Base-by-base conservation (phyloP, 1,140 invertebrate genomes). In the Tetramorium parvispinum region DNA sequence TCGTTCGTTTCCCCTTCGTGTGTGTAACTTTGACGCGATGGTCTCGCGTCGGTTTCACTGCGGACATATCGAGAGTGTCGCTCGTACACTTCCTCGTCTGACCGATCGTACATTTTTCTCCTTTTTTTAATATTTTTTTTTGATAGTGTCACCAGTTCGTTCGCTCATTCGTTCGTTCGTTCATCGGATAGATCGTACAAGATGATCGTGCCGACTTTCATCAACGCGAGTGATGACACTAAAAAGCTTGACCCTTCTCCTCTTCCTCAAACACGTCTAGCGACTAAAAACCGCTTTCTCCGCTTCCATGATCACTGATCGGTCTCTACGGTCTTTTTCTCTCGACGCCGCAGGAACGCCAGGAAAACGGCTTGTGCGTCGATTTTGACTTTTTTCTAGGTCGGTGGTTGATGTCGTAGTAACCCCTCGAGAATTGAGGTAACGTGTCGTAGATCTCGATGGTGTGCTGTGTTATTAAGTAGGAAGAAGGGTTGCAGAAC, bases 371-470 rank as follows among this genome's bases (percentile, higher is more conserved):
- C 49, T 70, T 40, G 49, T 13, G 27, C 55, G 78, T 81, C 77
- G 51, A 59, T 71, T 57, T 71, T 27, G 73, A 81, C 63, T 87
- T 79, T 46, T 81, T 79, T 85, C 49, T 85, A 66, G 51, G 53
- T 73, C 59, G 24, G 11, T 55, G 51, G 32, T 73, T 59, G 59
- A 27, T 37, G 57, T 40, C 51, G 40, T 55, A 46, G 27, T 61
- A 82, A 81, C 10, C 63, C 63, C 77, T 81, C 63, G 77, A 81
- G 40, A 40, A 82, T 57, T 59, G 79, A 73, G 79, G 51, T 82
- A 81, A 82, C 78, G 59, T 82, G 78, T 73, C 55, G 63, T 82
- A 82, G 79, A 82, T 57, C 79, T 73, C 66, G 68, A 82, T 71
- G 68, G 53, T 73, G 51, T 73, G 79, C 53, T 73, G 65, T 73